Conservation (phyloP, 2,888 invertebrate genomes). For the Flexamia atlantica region DNA sequence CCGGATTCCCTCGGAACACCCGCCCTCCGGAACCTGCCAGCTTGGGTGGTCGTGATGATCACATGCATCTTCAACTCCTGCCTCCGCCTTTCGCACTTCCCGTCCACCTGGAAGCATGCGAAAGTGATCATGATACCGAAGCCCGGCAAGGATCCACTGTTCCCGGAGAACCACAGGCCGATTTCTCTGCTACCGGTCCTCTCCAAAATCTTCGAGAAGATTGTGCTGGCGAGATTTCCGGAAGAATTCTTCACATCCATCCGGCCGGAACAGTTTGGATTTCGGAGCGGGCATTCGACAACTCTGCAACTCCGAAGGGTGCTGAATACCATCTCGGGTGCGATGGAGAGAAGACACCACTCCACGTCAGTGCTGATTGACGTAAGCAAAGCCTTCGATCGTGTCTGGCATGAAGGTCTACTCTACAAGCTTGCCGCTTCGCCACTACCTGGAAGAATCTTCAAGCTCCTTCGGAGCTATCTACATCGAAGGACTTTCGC, state of each 20-base stretch:
- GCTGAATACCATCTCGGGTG: slow-evolving; percentile 67
- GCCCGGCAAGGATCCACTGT: too few species aligned
- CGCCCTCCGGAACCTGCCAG: slow-evolving; percentile 25
- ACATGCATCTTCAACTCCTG: too few species aligned
- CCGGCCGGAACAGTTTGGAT: slow-evolving; percentile 71
- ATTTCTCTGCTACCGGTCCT: too few species aligned
- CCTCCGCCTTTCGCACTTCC: slow-evolving; percentile 67
- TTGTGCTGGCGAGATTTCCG: too few species aligned
- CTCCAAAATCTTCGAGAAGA: too few species aligned
- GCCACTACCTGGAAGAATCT: too few species aligned
- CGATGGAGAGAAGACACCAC: slow-evolving; percentile 68
- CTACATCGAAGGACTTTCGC: neutral
- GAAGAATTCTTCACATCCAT: slow-evolving; percentile 64
- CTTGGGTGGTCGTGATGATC: neutral
- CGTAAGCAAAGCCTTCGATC: slow-evolving; percentile 73
- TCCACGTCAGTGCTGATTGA: slow-evolving; percentile 71
- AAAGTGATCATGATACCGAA: slow-evolving; percentile 66
- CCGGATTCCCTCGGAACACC: neutral
- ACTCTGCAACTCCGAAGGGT: slow-evolving; percentile 70
- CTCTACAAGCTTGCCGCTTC: slow-evolving; percentile 69
- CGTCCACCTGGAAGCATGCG: slow-evolving; percentile 69
- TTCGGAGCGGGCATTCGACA: too few species aligned
- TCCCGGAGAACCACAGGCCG: too few species aligned
- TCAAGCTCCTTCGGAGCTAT: neutral
- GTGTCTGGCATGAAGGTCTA: slow-evolving; percentile 72